Conservation (phyloP, 2,113 vertebrate species). For the Psettodes erumei region DNA sequence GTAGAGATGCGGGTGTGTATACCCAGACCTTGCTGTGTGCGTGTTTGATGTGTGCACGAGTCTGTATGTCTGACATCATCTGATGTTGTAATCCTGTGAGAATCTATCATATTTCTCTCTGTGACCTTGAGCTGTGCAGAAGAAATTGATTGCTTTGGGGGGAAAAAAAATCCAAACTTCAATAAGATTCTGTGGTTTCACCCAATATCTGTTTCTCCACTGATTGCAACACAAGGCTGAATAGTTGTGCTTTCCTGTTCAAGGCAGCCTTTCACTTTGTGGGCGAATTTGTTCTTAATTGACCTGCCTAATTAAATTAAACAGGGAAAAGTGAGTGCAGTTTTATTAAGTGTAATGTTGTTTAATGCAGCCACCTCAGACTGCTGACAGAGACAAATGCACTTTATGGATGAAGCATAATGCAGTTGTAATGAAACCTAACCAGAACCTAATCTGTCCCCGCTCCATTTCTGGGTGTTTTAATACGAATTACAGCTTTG, state of each 20-base stretch:
- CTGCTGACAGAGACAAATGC: conserved; percentile 57
- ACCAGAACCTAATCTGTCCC: conserved; percentile 37
- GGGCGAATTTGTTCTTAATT: conserved; percentile 44
- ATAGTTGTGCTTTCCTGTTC: conserved; percentile 11
- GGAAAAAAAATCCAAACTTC: conserved; percentile 15
- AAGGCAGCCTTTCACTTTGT: conserved; percentile 23
- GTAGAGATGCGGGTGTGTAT: neutral
- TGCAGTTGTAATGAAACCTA: conserved; percentile 47
- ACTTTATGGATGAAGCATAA: conserved; percentile 31
- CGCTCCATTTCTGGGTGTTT: conserved; percentile 49
- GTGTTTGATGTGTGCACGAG: conserved; percentile 2
- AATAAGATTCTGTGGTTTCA: conserved; percentile 31
- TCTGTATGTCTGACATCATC: conserved; percentile 27
- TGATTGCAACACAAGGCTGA: conserved; percentile 3
- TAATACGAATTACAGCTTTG: conserved; percentile 40
- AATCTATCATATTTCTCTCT: conserved; percentile 43
- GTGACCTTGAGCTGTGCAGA: conserved; percentile 48
- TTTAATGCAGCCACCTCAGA: conserved; percentile 46
- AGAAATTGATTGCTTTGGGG: conserved; percentile 47
- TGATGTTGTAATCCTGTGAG: conserved; percentile 31
- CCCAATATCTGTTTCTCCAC: neutral
- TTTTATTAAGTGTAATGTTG: conserved; percentile 47
- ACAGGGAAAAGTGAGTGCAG: conserved; percentile 15
- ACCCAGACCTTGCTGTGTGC: conserved; percentile 12
- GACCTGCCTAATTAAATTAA: conserved; percentile 31